Evolutionary conservation across 53 echinoderm and acorn worm species (phyloP), one percentile per base, ranked within the genome.

Genomic region (Paracentrotus lividus): DNA sequence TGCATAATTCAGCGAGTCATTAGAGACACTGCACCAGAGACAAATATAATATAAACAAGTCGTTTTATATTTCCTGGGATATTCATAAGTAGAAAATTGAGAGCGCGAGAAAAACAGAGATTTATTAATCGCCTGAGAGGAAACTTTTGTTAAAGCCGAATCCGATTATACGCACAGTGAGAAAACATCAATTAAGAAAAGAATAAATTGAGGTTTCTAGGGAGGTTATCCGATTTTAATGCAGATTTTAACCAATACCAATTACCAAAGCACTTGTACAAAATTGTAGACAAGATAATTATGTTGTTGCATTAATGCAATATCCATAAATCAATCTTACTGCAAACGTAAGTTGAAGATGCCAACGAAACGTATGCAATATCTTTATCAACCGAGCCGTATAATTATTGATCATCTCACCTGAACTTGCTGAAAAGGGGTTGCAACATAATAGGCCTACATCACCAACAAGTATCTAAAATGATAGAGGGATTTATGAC

Each of bases 1-100:
- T 81, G 81, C 81, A 81, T 81, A 81, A 81, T 81, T 81, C 81
- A 81, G 26, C 47, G 81, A 81, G 81, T 81, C 47, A 81, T 81
- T 81, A 81, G 81, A 81, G 81, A 81, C 81, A 81, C 81, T 47
- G 47, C 81, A 81, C 81, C 81, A 38, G 81, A 81, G n/a, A 45
- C 81, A 47, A 81, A 81, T 81, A 81, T 81, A n/a, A 81, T 81
- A 81, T 45, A 81, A 81, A 81, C 47, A 81, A 81, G 81, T 26
- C 81, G 81, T 81, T 47, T 81, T 81, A 27, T 81, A 81, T 81
- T 81, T 81, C 81, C 47, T n/a, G 5, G 47, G 81, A 81, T 42
- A 47, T 81, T 47, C 27, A 12, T 45, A 2, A 47, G 47, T 44
- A 47, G 13, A 45, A 81, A n/a, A n/a, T n/a, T n/a, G n/a, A n/a